Evolutionary conservation across 2,797 vertebrate genomes (phyloP), one percentile per base, ranked within the genome.

Genomic region (Nannoperca australis): DNA sequence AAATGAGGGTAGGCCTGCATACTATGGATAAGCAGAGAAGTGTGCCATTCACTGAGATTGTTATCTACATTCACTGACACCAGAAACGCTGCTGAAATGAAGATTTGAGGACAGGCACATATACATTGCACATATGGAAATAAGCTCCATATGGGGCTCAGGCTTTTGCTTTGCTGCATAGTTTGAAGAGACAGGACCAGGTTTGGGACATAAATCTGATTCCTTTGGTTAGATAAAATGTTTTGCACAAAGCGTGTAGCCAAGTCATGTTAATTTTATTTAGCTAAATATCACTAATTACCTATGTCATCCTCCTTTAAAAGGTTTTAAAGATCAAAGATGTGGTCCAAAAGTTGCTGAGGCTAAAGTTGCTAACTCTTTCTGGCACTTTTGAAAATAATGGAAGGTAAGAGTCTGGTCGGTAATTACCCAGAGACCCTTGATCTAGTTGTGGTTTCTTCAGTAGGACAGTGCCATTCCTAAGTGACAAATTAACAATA

Each of bases 21-120:
- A 59, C 73, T 60, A 68, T 36, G 79, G 84, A 90, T 80, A 87
- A 84, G 78, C 61, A 73, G 49, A 73, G 50, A 34, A 27, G 32
- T 61, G 63, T 75, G 73, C 56, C 72, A 79, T 70, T 84, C 56
- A 74, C 40, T 54, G 55, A 67, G 85, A 88, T 85, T 11, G 36
- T 15, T 40, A 79, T 86, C 75, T 82, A 8, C 73, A 76, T 77
- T 87, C 32, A 71, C 45, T 66, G 54, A 81, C 68, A 73, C 60
- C 30, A 75, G 51, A 83, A 71, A 82, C 8, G 44, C 56, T 47
- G 66, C 68, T 53, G 70, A 75, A 74, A 66, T 69, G 68, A 84
- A 72, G 79, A 84, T 85, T 85, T 70, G 47, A 72, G 60, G 38
- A 79, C 42, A 27, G 51, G 49, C 34, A 55, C 10, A 47, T 66